Evolutionary conservation across 92 coral and sea anemone species (phyloP).

Genomic region (Zoanthus sociatus): DNA sequence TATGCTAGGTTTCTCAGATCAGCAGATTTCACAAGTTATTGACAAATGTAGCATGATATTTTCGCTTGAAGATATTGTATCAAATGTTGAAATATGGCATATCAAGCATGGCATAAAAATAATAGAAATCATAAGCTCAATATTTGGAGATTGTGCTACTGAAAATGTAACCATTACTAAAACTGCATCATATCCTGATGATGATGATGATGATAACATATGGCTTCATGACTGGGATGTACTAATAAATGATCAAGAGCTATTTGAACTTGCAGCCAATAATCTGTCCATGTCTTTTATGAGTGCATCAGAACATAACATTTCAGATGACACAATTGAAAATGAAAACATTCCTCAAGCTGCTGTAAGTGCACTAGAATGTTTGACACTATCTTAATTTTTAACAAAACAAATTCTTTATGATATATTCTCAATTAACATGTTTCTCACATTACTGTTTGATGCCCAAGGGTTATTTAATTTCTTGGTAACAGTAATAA

Average conservation of each 20-base stretch:
- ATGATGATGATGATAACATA: background rate
- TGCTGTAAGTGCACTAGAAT: slow-evolving; percentile 5
- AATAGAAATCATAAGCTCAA: slow-evolving; percentile 14
- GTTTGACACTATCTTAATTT: background rate
- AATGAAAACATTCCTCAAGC: slow-evolving; percentile 13
- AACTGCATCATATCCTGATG: background rate
- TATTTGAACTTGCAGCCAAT: slow-evolving; percentile 52
- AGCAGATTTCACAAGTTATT: slow-evolving; percentile 34
- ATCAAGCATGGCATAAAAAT: slow-evolving; percentile 31
- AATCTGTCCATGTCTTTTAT: slow-evolving; percentile 58
- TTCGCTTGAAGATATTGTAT: slow-evolving; percentile 35
- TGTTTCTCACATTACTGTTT: background rate
- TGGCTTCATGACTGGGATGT: slow-evolving; percentile 55
- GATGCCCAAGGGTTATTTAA: background rate
- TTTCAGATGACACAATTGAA: slow-evolving; percentile 24
- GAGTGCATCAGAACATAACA: slow-evolving; percentile 25
- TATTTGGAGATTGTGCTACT: slow-evolving; percentile 37
- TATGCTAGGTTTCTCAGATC: slow-evolving; percentile 37
- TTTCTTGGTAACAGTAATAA: background rate
- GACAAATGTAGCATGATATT: slow-evolving; percentile 36
- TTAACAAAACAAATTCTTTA: background rate
- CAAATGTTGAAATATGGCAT: slow-evolving; percentile 45
- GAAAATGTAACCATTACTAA: background rate
- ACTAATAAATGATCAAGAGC: slow-evolving; percentile 53
- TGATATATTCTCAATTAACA: background rate